Evolutionary conservation across 1,140 invertebrate species (phyloP), one percentile per base, ranked within the genome.

Genomic region (Pachypeltis micranthus): DNA sequence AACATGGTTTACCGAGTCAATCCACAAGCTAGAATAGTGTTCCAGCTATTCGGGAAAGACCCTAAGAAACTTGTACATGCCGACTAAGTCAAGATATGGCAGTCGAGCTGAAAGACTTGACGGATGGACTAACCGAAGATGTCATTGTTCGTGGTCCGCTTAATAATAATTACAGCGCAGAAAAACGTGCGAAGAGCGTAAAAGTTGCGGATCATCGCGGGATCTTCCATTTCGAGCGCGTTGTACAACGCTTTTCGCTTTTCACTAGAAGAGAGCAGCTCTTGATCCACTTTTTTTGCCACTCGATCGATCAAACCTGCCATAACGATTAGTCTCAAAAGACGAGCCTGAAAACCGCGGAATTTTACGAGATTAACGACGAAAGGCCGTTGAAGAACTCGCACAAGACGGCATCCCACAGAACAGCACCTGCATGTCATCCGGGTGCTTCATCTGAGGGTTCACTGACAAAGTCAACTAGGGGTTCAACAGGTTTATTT

Each of bases 271-370:
- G 81, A 83, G 2, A 89, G 76, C 70, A 91, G 86, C 1, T 82
- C 76, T 0, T 81, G 68, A 10, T 75, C 76, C 29, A 91, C 80
- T 72, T 86, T 88, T 54, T 79, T 85, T 0, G 92, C 96, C 14
- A 99, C 86, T 69, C 92, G 89, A 76, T 98, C 93, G 0, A 84
- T 86, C 73, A 94, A 80, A 0, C 93, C 93, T 4, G 88, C 78
- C 0, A 97, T 74, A 1, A 98, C 70, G 59, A 98, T 84, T 74
- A 98, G 93, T 88, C 86, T 65, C 81, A 82, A 71, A 86, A 91
- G 0, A 90, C 70, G 34, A 91, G 76, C 85, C 85, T 87, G 72
- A 26, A 72, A 39, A 39, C 10, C 10, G 34, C 7, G 34, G 34
- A n/a, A n/a, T n/a, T n/a, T n/a, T n/a, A n/a, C n/a, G n/a, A n/a